Evolutionary conservation across 1,140 invertebrate genomes (phyloP).

Genomic region (Goniozus legneri): DNA sequence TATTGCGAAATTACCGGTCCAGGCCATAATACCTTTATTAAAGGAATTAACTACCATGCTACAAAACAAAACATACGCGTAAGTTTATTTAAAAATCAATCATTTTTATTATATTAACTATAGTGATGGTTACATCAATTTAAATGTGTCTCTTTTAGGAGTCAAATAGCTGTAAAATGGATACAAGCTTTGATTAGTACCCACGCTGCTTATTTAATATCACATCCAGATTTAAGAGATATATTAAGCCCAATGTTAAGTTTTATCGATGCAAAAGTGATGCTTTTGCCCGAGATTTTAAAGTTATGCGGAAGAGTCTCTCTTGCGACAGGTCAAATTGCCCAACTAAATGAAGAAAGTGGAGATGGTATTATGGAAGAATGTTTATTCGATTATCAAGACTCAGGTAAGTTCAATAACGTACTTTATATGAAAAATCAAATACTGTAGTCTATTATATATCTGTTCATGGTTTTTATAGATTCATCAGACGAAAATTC

Average conservation of each 20-base stretch:
- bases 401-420: conserved; percentile 50
- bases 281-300: conserved; percentile 54
- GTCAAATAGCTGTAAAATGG: conserved; percentile 61
- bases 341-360: conserved; percentile 41
- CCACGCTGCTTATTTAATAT: conserved; percentile 62
- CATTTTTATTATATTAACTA: not conserved
- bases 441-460: not conserved
- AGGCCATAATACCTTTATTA: conserved; percentile 60
- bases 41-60: conserved; percentile 61
- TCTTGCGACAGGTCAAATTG: conserved; percentile 58
- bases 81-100: conserved; percentile 32
- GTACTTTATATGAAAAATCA: not conserved
- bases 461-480: conserved; percentile 14
- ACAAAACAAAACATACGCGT: conserved; percentile 61
- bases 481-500: conserved; percentile 45
- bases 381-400: conserved; percentile 56
- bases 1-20: conserved; percentile 60
- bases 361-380: conserved; percentile 49
- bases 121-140: conserved; percentile 3
- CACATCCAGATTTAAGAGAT: conserved; percentile 57
- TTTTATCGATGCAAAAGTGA: conserved; percentile 59
- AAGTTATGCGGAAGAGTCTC: conserved; percentile 60
- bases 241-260: conserved; percentile 58
- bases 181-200: conserved; percentile 58
- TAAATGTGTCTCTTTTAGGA: conserved; percentile 42